Evolutionary conservation across 2,113 vertebrate species (phyloP).

Genomic region (Theristicus caerulescens): DNA sequence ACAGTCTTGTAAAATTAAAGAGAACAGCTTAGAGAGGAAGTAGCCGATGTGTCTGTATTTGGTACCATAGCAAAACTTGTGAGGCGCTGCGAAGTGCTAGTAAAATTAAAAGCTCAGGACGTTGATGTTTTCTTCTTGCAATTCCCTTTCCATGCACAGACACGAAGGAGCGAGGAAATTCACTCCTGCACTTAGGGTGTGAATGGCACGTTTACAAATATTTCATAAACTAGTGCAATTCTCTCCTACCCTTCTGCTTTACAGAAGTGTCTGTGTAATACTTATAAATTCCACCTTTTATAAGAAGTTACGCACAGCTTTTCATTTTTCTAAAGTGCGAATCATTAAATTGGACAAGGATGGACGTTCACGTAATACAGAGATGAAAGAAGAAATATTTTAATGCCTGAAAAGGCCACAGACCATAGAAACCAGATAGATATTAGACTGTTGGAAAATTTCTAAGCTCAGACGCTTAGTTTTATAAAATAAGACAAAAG

Average conservation of each 20-base stretch:
- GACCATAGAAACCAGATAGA: neutral
- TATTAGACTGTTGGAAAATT: neutral
- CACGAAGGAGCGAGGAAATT: neutral
- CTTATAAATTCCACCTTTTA: neutral
- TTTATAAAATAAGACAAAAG: neutral
- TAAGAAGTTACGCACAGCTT: neutral
- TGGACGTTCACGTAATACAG: neutral
- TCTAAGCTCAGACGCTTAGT: neutral
- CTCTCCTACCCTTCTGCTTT: neutral
- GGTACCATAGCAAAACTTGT: neutral
- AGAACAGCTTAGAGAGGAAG: neutral
- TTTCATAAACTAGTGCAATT: neutral
- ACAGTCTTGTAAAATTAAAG: neutral
- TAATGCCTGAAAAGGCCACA: neutral
- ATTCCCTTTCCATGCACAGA: neutral
- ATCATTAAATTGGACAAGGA: neutral
- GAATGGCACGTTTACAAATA: neutral
- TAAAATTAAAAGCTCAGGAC: neutral
- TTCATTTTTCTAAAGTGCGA: neutral
- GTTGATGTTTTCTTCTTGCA: fast-evolving
- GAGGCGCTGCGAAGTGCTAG: no score
- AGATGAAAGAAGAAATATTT: neutral
- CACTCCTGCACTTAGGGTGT: fast-evolving
- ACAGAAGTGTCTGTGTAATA: neutral
- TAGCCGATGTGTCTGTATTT: neutral